These are phyloP conservation scores for Elysia crispata DNA, from an alignment of 2,888 invertebrate genomes.

Conservation along the genomic window DNA sequence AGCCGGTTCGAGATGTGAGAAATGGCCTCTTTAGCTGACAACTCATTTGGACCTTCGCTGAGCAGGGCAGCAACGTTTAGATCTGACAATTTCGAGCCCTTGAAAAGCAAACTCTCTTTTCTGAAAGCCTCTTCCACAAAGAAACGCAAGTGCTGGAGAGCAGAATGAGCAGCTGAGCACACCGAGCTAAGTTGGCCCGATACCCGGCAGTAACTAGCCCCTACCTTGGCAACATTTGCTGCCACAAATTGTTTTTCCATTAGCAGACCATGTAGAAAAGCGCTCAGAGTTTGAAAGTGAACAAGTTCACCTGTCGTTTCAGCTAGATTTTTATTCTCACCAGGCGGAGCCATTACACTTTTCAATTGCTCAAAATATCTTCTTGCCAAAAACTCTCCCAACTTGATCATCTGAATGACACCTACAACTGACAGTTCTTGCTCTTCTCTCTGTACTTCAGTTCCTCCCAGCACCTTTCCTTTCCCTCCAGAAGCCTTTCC, in stretches of 20 bases:
- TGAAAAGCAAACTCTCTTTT: slow-evolving; percentile 45
- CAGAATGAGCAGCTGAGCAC: slow-evolving; percentile 2
- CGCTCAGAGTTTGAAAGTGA: slow-evolving; percentile 54
- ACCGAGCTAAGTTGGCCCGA: too few species aligned
- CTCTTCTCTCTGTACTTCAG: too few species aligned
- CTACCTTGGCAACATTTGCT: slow-evolving; percentile 52
- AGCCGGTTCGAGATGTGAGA: slow-evolving; percentile 18
- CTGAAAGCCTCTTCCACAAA: slow-evolving; percentile 43
- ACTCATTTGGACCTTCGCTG: not conserved
- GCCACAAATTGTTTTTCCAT: slow-evolving; percentile 58
- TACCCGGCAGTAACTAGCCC: slow-evolving; percentile 51
- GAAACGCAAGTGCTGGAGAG: slow-evolving; percentile 36
- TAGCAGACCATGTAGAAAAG: slow-evolving; percentile 60
- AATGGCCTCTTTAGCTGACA: slow-evolving; percentile 31
- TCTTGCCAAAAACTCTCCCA: slow-evolving; percentile 18
- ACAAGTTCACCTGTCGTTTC: slow-evolving; percentile 5
- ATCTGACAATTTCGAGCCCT: slow-evolving; percentile 29
- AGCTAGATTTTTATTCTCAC: not conserved
- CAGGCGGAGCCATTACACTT: not conserved
- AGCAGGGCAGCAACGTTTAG: not conserved
- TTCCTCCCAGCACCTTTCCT: too few species aligned
- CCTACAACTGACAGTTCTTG: slow-evolving; percentile 22
- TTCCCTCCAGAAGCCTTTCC: too few species aligned
- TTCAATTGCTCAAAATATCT: slow-evolving; percentile 17
- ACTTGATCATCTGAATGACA: slow-evolving; percentile 22